phyloP scores from a whole-genome alignment of 2,113 vertebrate genomes.

The Tilapia sparmanii region DNA sequence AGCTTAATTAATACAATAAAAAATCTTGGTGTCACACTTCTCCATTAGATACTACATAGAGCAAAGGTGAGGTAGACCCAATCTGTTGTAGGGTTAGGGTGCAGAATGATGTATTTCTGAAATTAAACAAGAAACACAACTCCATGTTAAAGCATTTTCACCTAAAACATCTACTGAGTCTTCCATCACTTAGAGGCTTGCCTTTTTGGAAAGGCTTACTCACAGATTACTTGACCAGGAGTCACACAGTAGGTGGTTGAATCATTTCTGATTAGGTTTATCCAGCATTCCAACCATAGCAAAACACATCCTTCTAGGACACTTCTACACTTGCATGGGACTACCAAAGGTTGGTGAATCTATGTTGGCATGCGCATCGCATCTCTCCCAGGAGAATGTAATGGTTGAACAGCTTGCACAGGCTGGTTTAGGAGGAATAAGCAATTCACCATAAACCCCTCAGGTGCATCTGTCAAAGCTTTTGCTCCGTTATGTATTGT shows the following conservation, averaged over 20 bases:
- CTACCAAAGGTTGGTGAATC: not conserved
- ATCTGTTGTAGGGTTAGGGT: not conserved
- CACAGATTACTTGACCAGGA: not conserved
- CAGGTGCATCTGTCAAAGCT: not conserved
- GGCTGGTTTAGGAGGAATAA: not conserved
- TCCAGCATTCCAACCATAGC: not conserved
- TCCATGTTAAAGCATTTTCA: not conserved
- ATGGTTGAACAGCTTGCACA: not conserved
- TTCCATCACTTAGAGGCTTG: not conserved
- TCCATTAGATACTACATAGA: not conserved
- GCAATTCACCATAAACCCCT: not conserved
- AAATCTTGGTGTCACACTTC: not conserved
- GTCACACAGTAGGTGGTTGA: not conserved
- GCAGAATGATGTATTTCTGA: not conserved
- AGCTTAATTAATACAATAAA: not conserved
- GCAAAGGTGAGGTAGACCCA: not conserved
- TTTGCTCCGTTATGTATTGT: not conserved
- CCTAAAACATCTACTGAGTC: not conserved
- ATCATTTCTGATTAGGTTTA: not conserved
- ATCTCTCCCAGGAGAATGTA: not conserved
- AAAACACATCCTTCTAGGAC: not conserved
- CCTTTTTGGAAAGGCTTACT: not conserved
- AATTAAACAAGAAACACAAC: not conserved
- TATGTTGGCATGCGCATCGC: not conserved
- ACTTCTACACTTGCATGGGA: not conserved